Conservation (phyloP, 2,888 invertebrate genomes). For the Cerceris rybyensis region DNA sequence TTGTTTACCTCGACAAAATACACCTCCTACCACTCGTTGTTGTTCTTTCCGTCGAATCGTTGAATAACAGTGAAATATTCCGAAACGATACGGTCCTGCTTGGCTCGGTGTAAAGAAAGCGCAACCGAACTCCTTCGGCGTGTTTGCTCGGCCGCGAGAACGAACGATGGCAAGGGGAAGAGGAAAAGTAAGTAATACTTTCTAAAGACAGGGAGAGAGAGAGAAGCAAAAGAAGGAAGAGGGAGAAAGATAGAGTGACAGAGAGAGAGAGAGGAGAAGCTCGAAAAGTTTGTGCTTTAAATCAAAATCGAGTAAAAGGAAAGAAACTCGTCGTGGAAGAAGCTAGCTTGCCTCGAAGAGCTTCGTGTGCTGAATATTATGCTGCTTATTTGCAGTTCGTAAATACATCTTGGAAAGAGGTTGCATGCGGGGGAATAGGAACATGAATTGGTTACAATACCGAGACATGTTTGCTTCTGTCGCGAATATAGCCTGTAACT, state of each 20-base stretch:
- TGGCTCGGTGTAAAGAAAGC: conserved; percentile 30
- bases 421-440: neutral
- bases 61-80: conserved; percentile 44
- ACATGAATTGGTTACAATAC: neutral
- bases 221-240: neutral
- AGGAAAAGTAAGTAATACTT: neutral
- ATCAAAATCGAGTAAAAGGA: conserved; percentile 57
- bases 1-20: conserved; percentile 55
- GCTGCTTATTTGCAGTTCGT: neutral
- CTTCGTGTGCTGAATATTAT: conserved; percentile 29
- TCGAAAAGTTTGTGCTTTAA: conserved; percentile 50
- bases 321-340: conserved; percentile 14
- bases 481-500: no score
- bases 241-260: neutral
- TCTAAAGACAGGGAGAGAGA: conserved; percentile 1
- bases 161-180: neutral
- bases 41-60: conserved; percentile 50
- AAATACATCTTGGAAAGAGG: neutral
- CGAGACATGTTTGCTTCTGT: no score
- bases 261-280: conserved; percentile 28
- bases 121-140: conserved; percentile 3
- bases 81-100: conserved; percentile 1
- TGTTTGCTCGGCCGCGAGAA: conserved; percentile 7
- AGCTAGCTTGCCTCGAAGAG: conserved; percentile 4
- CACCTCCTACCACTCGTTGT: conserved; percentile 26